These are phyloP conservation scores for Todiramphus chloris DNA, from an alignment of 2,113 vertebrate species.

Conservation along the genomic window DNA sequence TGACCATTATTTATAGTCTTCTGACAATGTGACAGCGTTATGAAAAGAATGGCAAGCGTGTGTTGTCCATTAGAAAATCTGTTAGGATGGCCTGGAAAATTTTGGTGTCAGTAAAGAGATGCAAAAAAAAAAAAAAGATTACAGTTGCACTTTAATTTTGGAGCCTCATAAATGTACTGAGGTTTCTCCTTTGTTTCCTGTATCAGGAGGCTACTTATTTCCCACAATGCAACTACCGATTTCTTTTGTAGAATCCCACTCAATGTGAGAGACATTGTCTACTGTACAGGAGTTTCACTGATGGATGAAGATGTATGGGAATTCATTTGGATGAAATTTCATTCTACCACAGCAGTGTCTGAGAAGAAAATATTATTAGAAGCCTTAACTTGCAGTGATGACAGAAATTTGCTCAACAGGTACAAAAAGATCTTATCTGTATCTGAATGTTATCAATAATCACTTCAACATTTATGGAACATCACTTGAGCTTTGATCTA, in stretches of 20 bases:
- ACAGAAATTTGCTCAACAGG: constrained; percentile 93
- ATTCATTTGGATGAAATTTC: constrained; percentile 99
- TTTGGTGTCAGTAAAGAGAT: neutral
- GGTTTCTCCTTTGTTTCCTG: neutral
- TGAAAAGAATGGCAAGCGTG: neutral
- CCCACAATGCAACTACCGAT: constrained; percentile 4
- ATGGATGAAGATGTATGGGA: constrained; percentile 99
- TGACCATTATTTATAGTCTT: neutral
- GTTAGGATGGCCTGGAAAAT: neutral
- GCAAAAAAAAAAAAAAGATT: neutral
- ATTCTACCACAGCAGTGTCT: constrained; percentile 89
- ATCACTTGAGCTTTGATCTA: neutral
- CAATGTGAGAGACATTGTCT: constrained; percentile 95
- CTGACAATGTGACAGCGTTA: neutral
- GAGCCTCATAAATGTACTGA: neutral
- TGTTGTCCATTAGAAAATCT: neutral
- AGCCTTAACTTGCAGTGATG: constrained; percentile 95
- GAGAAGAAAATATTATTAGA: constrained; percentile 97
- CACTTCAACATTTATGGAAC: neutral
- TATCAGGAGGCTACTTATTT: constrained; percentile 17
- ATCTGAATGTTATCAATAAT: neutral
- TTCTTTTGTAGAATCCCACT: constrained; percentile 87
- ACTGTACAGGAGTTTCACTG: constrained; percentile 95
- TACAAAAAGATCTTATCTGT: constrained; percentile 1
- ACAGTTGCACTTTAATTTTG: neutral